Conservation (phyloP, 2,888 invertebrate genomes). For the Galeruca laticollis region DNA sequence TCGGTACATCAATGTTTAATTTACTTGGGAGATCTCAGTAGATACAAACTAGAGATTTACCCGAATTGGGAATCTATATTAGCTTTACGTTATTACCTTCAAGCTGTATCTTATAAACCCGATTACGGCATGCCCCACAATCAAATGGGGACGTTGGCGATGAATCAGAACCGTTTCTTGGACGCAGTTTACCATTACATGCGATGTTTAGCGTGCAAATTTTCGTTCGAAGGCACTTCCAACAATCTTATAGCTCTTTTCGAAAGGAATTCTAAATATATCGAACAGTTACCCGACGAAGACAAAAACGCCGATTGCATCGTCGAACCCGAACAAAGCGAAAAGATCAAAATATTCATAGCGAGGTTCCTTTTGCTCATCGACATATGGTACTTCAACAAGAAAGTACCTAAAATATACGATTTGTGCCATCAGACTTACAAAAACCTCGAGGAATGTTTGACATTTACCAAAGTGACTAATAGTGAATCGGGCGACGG, state of each 20-base stretch:
- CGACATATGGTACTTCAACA: constrained; percentile 75
- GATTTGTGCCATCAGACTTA: constrained; percentile 78
- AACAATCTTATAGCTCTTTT: constrained; percentile 85
- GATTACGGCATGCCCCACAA: constrained; percentile 93
- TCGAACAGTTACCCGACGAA: constrained; percentile 68
- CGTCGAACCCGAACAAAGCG: constrained; percentile 61
- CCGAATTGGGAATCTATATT: constrained; percentile 76
- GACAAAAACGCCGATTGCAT: constrained; percentile 64
- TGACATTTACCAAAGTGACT: constrained; percentile 69
- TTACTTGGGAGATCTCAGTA: constrained; percentile 90
- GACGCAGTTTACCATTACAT: constrained; percentile 93
- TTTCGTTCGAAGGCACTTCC: constrained; percentile 90
- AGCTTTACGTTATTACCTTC: constrained; percentile 87
- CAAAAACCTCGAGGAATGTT: constrained; percentile 79
- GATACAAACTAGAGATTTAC: constrained; percentile 85
- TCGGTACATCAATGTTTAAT: constrained; percentile 88
- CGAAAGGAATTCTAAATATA: constrained; percentile 75
- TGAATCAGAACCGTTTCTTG: constrained; percentile 83
- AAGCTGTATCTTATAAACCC: constrained; percentile 83
- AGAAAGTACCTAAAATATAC: constrained; percentile 75
- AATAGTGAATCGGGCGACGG: constrained; percentile 69
- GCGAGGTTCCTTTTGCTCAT: constrained; percentile 72
- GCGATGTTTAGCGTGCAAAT: constrained; percentile 81
- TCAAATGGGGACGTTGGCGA: constrained; percentile 90
- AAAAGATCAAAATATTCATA: constrained; percentile 68